These are phyloP conservation scores for Drosophila birchii DNA, from an alignment of 2,888 invertebrate species.

Conservation along the genomic window DNA sequence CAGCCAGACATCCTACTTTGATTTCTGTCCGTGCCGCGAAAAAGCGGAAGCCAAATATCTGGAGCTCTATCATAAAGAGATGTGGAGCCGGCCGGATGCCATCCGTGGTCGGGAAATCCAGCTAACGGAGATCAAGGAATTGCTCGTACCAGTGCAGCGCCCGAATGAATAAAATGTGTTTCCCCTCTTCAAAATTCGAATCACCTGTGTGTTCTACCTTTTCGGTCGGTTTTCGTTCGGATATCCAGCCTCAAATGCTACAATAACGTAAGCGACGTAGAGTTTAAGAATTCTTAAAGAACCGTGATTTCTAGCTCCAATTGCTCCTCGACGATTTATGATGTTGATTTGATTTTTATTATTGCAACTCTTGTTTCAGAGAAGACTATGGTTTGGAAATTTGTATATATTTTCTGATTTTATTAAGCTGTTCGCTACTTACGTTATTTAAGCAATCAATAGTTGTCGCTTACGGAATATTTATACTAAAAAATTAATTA, in stretches of 20 bases:
- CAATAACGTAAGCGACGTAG: conserved; percentile 7
- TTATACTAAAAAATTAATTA: neutral
- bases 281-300: neutral
- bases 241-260: conserved; percentile 4
- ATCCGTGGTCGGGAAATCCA: conserved; percentile 58
- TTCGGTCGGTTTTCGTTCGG: conserved; percentile 9
- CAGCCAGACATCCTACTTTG: conserved; percentile 70
- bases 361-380: neutral
- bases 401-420: neutral
- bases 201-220: conserved; percentile 25
- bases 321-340: neutral
- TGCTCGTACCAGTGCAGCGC: conserved; percentile 11
- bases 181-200: conserved; percentile 21
- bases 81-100: conserved; percentile 60
- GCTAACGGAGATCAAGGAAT: conserved; percentile 67
- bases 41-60: conserved; percentile 80
- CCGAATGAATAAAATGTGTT: conserved; percentile 34
- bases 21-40: conserved; percentile 82
- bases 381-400: neutral
- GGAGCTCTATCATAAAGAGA: conserved; percentile 71
- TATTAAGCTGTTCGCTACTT: neutral
- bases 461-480: neutral
- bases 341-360: neutral
- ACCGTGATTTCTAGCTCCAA: neutral
- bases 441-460: neutral